Conservation (phyloP, 2,888 invertebrate genomes). For the Rhagonycha fulva region DNA sequence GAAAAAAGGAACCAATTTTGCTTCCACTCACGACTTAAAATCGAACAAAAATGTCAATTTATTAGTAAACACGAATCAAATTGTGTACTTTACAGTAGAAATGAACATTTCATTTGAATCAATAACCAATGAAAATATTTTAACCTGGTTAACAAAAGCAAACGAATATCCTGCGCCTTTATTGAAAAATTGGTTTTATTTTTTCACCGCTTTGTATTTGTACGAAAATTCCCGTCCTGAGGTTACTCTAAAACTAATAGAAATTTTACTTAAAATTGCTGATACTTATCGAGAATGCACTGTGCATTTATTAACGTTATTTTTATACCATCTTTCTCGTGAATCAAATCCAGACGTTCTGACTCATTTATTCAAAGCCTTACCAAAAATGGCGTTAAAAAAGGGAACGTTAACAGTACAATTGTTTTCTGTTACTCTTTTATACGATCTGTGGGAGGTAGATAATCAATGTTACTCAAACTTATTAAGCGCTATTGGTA, state of each 20-base stretch:
- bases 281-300: conserved; percentile 60
- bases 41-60: conserved; percentile 11
- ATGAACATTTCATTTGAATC: conserved; percentile 33
- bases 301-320: conserved; percentile 63
- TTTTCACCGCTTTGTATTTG: conserved; percentile 43
- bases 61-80: conserved; percentile 25
- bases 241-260: conserved; percentile 54
- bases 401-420: conserved; percentile 47
- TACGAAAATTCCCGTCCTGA: conserved; percentile 27
- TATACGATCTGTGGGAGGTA: conserved; percentile 69
- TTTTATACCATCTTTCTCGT: conserved; percentile 72
- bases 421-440: conserved; percentile 64
- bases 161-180: conserved; percentile 34
- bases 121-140: conserved; percentile 27
- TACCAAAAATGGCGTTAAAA: conserved; percentile 68
- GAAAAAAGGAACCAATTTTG: conserved; percentile 3
- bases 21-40: conserved; percentile 9
- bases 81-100: conserved; percentile 38
- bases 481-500: conserved; percentile 64
- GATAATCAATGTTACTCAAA: conserved; percentile 77
- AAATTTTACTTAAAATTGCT: conserved; percentile 60
- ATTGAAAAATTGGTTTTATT: conserved; percentile 35
- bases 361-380: conserved; percentile 65
- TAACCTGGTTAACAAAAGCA: conserved; percentile 35
- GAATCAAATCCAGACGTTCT: conserved; percentile 64